Evolutionary conservation across 92 coral and sea anemone genomes (phyloP).

Genomic region (Paragorgia papillata): DNA sequence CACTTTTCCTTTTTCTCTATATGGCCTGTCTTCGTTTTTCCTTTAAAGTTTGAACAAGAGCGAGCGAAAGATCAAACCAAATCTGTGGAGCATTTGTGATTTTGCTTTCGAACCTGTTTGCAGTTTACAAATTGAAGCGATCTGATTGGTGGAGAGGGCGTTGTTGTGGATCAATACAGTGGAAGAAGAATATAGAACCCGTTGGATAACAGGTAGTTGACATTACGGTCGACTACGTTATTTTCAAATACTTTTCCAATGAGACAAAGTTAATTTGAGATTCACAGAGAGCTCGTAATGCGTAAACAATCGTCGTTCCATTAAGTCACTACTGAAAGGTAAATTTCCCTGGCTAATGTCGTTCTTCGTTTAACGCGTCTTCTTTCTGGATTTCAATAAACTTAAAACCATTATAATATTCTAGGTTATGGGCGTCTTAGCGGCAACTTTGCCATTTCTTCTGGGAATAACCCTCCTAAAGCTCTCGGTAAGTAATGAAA

Average conservation of each 20-base stretch:
- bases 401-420: constrained; percentile 74
- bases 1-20: no score
- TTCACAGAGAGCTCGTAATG: constrained; percentile 91
- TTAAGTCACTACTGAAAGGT: constrained; percentile 81
- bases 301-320: constrained; percentile 95
- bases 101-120: constrained; percentile 20
- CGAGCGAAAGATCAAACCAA: constrained; percentile 3
- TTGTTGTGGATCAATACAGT: constrained; percentile 70
- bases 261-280: constrained; percentile 89
- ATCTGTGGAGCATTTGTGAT: not conserved
- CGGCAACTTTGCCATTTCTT: constrained; percentile 91
- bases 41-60: not conserved
- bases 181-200: constrained; percentile 62
- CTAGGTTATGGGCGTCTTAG: constrained; percentile 99
- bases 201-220: constrained; percentile 64
- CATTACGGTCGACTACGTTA: constrained; percentile 94
- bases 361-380: constrained; percentile 58
- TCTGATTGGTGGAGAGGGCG: constrained; percentile 71
- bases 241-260: constrained; percentile 92
- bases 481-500: constrained; percentile 83
- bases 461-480: constrained; percentile 87
- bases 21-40: not conserved
- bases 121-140: constrained; percentile 43
- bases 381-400: constrained; percentile 70
- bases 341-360: constrained; percentile 54